Percentiles rank a stretch among this genome's conserved stretches.
These are phyloP conservation scores for Drosophila gunungcola DNA, from an alignment of 1,140 invertebrate species.

Conservation along the genomic window DNA sequence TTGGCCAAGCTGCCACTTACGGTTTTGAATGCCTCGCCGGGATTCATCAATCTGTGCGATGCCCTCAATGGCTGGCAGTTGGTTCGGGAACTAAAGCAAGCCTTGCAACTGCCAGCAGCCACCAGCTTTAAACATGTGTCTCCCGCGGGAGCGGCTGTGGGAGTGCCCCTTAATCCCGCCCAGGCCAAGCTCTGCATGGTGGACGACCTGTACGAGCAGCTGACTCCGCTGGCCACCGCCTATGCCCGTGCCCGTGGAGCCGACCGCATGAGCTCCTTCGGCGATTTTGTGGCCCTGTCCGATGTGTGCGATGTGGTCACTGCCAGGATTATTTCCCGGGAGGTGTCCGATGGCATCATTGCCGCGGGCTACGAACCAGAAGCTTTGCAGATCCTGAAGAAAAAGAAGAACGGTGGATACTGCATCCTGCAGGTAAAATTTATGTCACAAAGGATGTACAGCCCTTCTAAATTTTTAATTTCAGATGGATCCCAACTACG, in stretches of 20 bases:
- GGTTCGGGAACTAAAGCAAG: constrained; percentile 93
- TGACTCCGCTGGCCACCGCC: constrained; percentile 96
- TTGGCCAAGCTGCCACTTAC: constrained; percentile 92
- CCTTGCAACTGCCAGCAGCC: constrained; percentile 94
- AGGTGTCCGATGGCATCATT: constrained; percentile 98
- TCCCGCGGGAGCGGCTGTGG: constrained; percentile 97
- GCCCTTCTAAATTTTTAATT: not conserved
- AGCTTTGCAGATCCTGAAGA: constrained; percentile 95
- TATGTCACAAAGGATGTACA: too few species aligned
- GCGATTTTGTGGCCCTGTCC: constrained; percentile 98
- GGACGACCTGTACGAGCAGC: constrained; percentile 90
- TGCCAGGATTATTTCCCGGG: constrained; percentile 90
- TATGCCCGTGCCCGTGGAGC: constrained; percentile 98
- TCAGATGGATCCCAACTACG: constrained; percentile 96
- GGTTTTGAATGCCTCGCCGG: constrained; percentile 96
- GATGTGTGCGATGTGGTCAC: constrained; percentile 95
- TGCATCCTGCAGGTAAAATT: constrained; percentile 91
- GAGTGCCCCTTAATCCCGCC: constrained; percentile 89
- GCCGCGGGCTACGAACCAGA: constrained; percentile 95
- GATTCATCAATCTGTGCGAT: constrained; percentile 98
- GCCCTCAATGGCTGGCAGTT: constrained; percentile 99
- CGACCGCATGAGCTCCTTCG: constrained; percentile 99
- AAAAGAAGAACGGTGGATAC: constrained; percentile 98
- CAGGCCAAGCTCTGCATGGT: constrained; percentile 97
- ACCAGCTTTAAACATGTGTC: constrained; percentile 99